A percentile compares a stretch with the other conserved stretches of the same genome.
Evolutionary conservation across 2,797 vertebrate genomes (phyloP).

Genomic region (Balearica regulorum): DNA sequence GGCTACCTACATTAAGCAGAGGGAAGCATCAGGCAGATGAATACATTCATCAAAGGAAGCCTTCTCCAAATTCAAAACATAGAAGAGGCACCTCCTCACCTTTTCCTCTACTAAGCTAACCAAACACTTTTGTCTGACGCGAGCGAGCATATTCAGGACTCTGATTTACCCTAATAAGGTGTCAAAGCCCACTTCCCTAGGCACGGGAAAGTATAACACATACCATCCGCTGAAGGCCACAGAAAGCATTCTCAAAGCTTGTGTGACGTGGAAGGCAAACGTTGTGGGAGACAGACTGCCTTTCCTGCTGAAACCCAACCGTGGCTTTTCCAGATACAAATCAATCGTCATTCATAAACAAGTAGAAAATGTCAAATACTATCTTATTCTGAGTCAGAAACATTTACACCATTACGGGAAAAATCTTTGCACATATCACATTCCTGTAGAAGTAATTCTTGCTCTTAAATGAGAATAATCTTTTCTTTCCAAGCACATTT

Average conservation of each 20-base stretch:
- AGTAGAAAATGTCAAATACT: background rate
- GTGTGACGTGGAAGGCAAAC: fast-evolving
- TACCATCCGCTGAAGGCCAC: background rate
- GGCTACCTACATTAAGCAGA: background rate
- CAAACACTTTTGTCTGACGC: background rate
- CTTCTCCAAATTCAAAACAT: background rate
- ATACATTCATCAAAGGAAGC: background rate
- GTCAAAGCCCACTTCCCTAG: background rate
- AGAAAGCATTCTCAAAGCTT: background rate
- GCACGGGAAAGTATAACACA: fast-evolving
- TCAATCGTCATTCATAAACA: background rate
- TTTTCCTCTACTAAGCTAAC: background rate
- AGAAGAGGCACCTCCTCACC: background rate
- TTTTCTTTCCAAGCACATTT: background rate
- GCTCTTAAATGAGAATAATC: background rate
- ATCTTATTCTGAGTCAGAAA: background rate
- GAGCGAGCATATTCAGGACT: background rate
- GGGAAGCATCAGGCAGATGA: background rate
- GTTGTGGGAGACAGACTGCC: background rate
- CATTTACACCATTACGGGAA: background rate
- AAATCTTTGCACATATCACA: background rate
- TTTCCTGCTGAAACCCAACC: background rate
- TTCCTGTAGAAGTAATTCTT: background rate
- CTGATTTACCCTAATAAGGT: background rate
- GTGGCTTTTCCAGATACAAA: background rate